phyloP scores from a whole-genome alignment of 2,888 invertebrate species.

The Aleiodes alternator region DNA sequence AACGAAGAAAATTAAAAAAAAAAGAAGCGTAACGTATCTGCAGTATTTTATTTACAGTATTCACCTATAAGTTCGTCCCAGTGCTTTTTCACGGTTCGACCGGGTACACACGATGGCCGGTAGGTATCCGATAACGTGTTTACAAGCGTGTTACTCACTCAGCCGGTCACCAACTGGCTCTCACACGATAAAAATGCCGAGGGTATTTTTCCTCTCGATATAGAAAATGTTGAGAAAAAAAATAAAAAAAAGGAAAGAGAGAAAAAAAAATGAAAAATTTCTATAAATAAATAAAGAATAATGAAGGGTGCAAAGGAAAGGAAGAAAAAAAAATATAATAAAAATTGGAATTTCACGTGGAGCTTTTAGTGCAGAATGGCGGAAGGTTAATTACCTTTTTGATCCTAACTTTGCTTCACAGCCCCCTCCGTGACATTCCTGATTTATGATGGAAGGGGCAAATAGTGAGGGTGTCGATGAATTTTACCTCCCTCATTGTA shows the following conservation, averaged over 20 bases:
- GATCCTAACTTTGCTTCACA: conserved; percentile 23
- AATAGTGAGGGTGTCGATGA: conserved; percentile 36
- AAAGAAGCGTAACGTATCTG: conserved; percentile 15
- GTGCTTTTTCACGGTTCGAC: conserved; percentile 40
- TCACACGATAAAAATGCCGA: conserved; percentile 37
- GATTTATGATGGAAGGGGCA: conserved; percentile 31
- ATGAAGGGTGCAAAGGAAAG: neutral
- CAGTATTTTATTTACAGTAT: conserved; percentile 29
- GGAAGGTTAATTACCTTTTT: conserved; percentile 33
- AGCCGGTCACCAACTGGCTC: conserved; percentile 32
- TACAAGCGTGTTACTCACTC: conserved; percentile 53
- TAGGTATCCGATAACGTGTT: conserved; percentile 49
- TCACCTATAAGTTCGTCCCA: conserved; percentile 26
- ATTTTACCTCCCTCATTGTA: conserved; percentile 28
- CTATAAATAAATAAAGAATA: neutral
- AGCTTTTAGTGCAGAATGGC: conserved; percentile 2
- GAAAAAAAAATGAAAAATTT: conserved; percentile 37
- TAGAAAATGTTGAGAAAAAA: neutral
- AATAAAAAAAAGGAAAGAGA: neutral
- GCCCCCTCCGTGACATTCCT: conserved; percentile 25
- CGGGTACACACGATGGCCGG: conserved; percentile 10
- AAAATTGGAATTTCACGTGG: conserved; percentile 7
- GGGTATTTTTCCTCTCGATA: conserved; percentile 47
- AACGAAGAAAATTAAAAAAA: conserved; percentile 1
- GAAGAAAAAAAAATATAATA: neutral